Base-by-base conservation (phyloP, 2,888 invertebrate species). In the Trimorus sp. region DNA sequence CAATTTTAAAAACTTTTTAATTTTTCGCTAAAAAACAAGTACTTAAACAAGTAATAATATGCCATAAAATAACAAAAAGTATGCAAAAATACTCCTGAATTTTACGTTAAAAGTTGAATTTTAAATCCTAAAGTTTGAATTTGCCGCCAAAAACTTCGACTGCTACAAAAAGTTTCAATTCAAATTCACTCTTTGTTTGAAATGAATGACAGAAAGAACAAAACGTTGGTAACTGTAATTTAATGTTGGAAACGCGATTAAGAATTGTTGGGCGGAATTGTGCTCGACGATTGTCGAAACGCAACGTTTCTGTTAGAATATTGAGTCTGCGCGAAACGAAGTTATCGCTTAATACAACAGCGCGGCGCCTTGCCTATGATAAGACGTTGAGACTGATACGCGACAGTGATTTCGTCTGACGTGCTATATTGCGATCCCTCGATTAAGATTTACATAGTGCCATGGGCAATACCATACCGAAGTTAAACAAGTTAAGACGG, bases 381-480 rank as follows among this genome's bases (percentile, higher is more conserved):
- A 59, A 59, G 49, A 59, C 58, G 71, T 73, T 76, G 68, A 68
- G 60, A 68, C 76, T 68, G 62, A 62, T 76, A 54, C 45, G 68
- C 56, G 68, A 68, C 68, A 68, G 76, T 36, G 68, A 76, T 68
- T 76, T 62, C 60, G 59, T 14, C 51, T 75, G 66, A 68, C 75
- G 51, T 66, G 15, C 49, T 59, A 60, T 60, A 68, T 59, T 75
- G 58, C 48, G 65, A 66, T 66, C 42, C 51, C n/a, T 45, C 58
- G 59, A 75, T 75, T 60, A 60, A 59, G 71, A 76, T 80, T 80
- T 76, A 70, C 75, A 69, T 65, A 60, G 65, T 9, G 70, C 79
- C 70, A 40, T 40, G 37, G 40, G 75, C 70, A 56, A 75, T 75
- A 75, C 66, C 38, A 70, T 65, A 56, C 80, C 63, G 66, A 58